Evolutionary conservation across 2,113 vertebrate genomes (phyloP).

Genomic region (Xiphorhynchus elegans): DNA sequence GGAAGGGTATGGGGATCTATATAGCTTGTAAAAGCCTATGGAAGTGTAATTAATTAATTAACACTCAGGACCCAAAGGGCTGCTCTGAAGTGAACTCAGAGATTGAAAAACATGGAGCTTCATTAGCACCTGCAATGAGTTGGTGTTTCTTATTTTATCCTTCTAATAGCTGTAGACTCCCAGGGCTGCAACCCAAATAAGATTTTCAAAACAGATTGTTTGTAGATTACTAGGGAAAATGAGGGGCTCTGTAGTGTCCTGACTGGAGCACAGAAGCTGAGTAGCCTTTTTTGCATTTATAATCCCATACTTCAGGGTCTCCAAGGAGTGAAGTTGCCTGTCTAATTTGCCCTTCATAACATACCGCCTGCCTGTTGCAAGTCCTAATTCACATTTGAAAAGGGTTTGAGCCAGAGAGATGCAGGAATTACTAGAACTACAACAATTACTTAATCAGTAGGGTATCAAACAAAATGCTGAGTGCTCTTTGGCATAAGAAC

Average conservation of each 20-base stretch:
- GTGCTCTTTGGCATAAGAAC: not conserved
- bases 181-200: not conserved
- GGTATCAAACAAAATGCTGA: not conserved
- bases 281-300: not conserved
- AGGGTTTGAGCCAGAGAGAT: not conserved
- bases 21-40: not conserved
- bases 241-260: not conserved
- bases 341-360: not conserved
- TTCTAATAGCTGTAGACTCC: not conserved
- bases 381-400: not conserved
- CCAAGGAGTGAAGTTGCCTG: not conserved
- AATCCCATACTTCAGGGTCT: not conserved
- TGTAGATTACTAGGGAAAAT: not conserved
- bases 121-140: not conserved
- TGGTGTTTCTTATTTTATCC: not conserved
- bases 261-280: not conserved
- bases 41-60: not conserved
- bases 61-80: not conserved
- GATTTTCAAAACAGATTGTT: not conserved
- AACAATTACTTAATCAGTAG: not conserved
- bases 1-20: fast-evolving
- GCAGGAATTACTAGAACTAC: not conserved
- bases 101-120: not conserved
- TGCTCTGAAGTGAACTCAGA: not conserved
- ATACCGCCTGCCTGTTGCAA: not conserved